Evolutionary conservation across 2,113 vertebrate genomes (phyloP), one percentile per base, ranked within the genome.

Genomic region (Suricata suricatta): DNA sequence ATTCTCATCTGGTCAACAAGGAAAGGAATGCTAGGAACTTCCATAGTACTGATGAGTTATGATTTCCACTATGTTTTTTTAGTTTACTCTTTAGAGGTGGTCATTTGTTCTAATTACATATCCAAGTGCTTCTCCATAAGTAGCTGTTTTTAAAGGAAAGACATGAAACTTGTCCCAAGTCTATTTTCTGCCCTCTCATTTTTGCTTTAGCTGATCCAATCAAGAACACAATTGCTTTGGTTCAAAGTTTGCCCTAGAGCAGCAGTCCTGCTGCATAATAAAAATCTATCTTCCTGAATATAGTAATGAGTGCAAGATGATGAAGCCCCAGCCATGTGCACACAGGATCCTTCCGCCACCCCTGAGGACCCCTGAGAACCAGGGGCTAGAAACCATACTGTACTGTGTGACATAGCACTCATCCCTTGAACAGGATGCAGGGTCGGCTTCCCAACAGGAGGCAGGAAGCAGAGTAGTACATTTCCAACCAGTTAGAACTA

Each of bases 231-330:
- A 85, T 93, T 57, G 44, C 14, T 93, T 63, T 94, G 50, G 79
- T 91, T 97, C 77, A 79, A 95, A 93, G 92, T 91, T 96, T 88
- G 94, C 76, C 71, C 95, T 68, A 76, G 23, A 90, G 64, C 60
- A 88, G 31, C 69, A 91, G 57, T 64, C 94, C n/a, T 88, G 35
- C 44, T 93, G 47, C 38, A 68, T 90, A 97, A 97, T 88, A 90
- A 93, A 88, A 92, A 81, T 77, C 63, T 74, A 52, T 94, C 96
- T 93, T 94, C 64, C 77, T 68, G 85, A 94, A 66, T 27, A 1
- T 1, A 60, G 57, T 76, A 52, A 94, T 94, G 91, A 93, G 74
- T 64, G n/a, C 33, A 88, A 94, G 96, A 96, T 35, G 72, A 77
- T 77, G 72, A 96, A 97, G 94, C 91, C 72, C 82, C 27, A 97